Conservation (phyloP, 2,113 vertebrate species). For the Hiodon tergisus region DNA sequence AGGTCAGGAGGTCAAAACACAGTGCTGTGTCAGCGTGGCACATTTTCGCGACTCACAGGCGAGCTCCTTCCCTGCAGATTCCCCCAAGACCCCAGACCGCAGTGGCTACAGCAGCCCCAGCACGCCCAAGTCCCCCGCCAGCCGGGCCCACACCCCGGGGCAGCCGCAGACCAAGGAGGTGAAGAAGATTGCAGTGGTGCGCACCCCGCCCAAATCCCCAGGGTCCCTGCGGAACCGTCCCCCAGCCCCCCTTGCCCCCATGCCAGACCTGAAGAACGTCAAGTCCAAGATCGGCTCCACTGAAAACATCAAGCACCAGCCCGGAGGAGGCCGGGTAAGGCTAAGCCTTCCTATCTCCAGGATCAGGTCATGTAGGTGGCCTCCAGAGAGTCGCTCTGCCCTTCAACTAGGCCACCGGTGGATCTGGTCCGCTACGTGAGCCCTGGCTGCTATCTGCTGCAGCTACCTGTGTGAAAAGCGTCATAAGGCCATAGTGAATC, state of each 20-base stretch:
- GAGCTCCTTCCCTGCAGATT: conserved; percentile 48
- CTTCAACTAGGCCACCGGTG: too few species aligned
- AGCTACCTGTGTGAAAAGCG: too few species aligned
- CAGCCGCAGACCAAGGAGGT: conserved; percentile 78
- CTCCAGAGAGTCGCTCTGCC: too few species aligned
- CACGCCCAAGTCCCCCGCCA: conserved; percentile 81
- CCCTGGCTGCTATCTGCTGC: too few species aligned
- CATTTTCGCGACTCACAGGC: background rate
- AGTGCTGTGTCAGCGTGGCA: background rate
- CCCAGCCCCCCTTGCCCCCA: conserved; percentile 63
- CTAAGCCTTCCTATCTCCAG: too few species aligned
- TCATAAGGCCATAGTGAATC: too few species aligned
- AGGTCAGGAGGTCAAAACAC: background rate
- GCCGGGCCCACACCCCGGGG: conserved; percentile 73
- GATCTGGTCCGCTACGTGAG: too few species aligned
- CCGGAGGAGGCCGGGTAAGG: conserved; percentile 88
- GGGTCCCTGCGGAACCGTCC: conserved; percentile 83
- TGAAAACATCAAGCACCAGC: conserved; percentile 92
- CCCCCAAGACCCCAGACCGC: conserved; percentile 71
- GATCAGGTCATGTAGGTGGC: too few species aligned
- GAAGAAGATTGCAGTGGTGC: conserved; percentile 90
- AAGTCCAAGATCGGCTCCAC: conserved; percentile 92
- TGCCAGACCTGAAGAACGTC: conserved; percentile 91
- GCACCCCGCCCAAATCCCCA: conserved; percentile 88
- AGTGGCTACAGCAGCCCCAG: conserved; percentile 94